Evolutionary conservation across 2,797 vertebrate genomes (phyloP).

Genomic region (Loris lydekkerianus): DNA sequence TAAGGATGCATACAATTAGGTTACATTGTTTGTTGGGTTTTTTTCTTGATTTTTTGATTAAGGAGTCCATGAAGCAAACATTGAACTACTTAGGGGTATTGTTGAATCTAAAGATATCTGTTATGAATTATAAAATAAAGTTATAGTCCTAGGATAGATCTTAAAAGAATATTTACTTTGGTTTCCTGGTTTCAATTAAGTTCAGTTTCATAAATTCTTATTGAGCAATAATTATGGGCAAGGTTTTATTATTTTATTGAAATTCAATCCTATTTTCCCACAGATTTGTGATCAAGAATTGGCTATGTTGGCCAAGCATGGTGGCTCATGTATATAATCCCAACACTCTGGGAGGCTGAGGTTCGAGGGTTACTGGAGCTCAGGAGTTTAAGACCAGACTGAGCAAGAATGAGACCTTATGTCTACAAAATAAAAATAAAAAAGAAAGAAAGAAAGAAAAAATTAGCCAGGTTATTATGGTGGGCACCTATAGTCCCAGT

Average conservation of each 20-base stretch:
- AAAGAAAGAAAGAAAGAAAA: too few species aligned
- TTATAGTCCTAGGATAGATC: neutral
- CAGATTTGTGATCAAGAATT: constrained; percentile 50
- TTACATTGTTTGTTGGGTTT: neutral
- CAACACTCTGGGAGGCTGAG: too few species aligned
- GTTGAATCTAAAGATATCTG: constrained; percentile 4
- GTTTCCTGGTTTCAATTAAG: constrained; percentile 36
- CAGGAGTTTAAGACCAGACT: too few species aligned
- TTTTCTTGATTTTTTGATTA: neutral
- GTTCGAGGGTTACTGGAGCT: too few species aligned
- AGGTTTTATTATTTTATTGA: constrained; percentile 12
- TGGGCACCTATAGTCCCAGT: too few species aligned
- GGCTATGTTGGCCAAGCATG: neutral
- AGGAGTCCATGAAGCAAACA: neutral
- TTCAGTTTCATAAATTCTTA: constrained; percentile 28
- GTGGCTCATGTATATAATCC: too few species aligned
- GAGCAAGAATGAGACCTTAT: too few species aligned
- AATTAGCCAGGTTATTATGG: too few species aligned
- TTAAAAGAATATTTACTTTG: constrained; percentile 38
- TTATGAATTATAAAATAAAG: constrained; percentile 45
- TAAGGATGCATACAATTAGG: too few species aligned
- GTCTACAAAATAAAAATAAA: too few species aligned
- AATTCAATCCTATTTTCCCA: neutral
- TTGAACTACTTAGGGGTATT: neutral
- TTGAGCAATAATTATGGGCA: neutral